Evolutionary conservation across 64 coral and sea anemone genomes (phyloP).

Genomic region (Pocillopora verrucosa): DNA sequence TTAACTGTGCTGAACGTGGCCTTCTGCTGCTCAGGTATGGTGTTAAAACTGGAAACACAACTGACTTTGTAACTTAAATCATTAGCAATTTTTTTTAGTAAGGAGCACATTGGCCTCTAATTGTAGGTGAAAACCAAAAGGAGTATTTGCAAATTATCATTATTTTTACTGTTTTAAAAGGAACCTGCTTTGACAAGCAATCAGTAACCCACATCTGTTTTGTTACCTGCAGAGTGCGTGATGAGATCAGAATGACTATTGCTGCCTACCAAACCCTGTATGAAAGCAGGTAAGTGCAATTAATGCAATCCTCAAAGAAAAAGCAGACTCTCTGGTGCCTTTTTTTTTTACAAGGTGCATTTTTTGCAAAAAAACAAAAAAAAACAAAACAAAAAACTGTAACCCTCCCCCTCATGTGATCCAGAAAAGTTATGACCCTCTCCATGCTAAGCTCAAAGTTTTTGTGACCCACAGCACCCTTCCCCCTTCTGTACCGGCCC

Average conservation of each 20-base stretch:
- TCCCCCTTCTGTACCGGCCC: too few species aligned
- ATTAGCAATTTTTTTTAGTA: neutral
- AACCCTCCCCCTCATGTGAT: too few species aligned
- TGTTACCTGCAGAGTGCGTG: slow-evolving; percentile 71
- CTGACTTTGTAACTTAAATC: too few species aligned
- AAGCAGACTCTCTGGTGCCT: too few species aligned
- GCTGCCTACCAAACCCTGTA: slow-evolving; percentile 98
- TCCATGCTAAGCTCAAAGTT: too few species aligned
- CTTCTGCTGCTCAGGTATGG: slow-evolving; percentile 87
- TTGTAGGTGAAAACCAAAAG: neutral
- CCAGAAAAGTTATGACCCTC: too few species aligned
- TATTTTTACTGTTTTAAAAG: neutral
- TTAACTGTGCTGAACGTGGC: slow-evolving; percentile 97
- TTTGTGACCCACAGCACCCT: too few species aligned
- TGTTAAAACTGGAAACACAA: neutral
- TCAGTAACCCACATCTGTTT: neutral
- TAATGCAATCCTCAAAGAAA: neutral
- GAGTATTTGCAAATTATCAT: neutral
- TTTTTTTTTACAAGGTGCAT: neutral
- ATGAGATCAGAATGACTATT: slow-evolving; percentile 99
- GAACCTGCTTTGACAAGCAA: neutral
- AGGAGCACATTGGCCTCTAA: neutral
- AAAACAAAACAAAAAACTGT: too few species aligned
- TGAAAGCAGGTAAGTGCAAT: slow-evolving; percentile 84
- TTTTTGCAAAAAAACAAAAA: neutral